Conservation (phyloP, 2,888 invertebrate species). For the Pedicia rivosa region DNA sequence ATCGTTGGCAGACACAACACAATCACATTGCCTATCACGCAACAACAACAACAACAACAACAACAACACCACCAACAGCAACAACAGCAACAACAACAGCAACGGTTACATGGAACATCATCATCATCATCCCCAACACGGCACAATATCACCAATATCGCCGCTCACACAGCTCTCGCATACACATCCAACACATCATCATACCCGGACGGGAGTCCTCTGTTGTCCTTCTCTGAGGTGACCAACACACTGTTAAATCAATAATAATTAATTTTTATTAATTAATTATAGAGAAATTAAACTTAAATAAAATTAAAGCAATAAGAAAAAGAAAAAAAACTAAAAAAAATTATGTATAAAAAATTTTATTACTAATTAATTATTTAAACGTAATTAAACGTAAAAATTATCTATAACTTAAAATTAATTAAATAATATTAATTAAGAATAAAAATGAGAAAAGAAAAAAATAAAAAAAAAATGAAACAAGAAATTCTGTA, state of each 20-base stretch:
- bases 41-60: conserved; percentile 22
- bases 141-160: conserved; percentile 31
- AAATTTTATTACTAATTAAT: neutral
- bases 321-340: neutral
- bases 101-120: conserved; percentile 23
- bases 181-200: conserved; percentile 35
- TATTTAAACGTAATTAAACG: neutral
- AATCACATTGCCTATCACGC: conserved; percentile 18
- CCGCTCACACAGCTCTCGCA: conserved; percentile 29
- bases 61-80: conserved; percentile 26
- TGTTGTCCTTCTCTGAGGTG: conserved; percentile 64
- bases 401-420: no score
- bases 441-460: no score
- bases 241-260: conserved; percentile 58
- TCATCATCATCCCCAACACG: conserved; percentile 26
- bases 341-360: neutral
- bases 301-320: neutral
- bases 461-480: no score
- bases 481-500: no score
- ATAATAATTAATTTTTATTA: conserved; percentile 19
- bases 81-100: conserved; percentile 31
- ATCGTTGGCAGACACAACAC: conserved; percentile 21
- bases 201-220: conserved; percentile 47
- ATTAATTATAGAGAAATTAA: conserved; percentile 9
- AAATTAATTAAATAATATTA: no score